Conservation (phyloP, 1,140 invertebrate species). For the Penaeus japonicus region DNA sequence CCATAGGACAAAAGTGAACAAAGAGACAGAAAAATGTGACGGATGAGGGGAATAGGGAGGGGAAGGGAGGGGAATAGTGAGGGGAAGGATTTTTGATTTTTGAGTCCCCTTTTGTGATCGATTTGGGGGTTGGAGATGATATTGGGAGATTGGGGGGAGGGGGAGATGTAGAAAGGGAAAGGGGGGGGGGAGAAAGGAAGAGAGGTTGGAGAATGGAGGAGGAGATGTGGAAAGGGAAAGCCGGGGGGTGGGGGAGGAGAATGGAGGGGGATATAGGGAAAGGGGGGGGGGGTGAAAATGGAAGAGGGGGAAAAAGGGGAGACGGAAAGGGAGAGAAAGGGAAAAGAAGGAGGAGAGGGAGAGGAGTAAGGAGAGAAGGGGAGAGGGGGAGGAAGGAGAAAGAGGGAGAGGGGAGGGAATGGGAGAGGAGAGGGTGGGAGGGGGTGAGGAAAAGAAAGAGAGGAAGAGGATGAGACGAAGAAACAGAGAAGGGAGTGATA, state of each 20-base stretch:
- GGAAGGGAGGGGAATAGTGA: too few relatives aligned
- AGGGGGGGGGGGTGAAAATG: not conserved
- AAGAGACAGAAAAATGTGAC: too few relatives aligned
- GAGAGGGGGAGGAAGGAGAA: not conserved
- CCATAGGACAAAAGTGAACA: too few relatives aligned
- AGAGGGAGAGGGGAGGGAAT: not conserved
- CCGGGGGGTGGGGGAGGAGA: too few relatives aligned
- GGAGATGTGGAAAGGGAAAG: not conserved
- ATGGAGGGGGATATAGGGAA: not conserved
- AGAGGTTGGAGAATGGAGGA: not conserved
- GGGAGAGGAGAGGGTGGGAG: not conserved
- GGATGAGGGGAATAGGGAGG: too few relatives aligned
- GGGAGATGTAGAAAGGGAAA: not conserved
- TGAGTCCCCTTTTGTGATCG: not conserved
- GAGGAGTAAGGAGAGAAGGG: not conserved
- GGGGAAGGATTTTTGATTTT: not conserved
- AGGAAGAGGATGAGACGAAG: not conserved
- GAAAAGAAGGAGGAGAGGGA: not conserved
- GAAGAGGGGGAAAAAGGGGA: conserved; percentile 14
- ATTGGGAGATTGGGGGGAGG: not conserved
- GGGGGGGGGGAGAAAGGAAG: not conserved
- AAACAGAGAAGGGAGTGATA: not conserved
- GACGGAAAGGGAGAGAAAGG: not conserved
- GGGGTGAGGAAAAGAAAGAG: not conserved
- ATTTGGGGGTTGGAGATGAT: not conserved